Percentiles rank a stretch among this genome's conserved stretches.
Evolutionary conservation across 2,888 invertebrate species (phyloP).

Genomic region (Imbricaverruca yamaguchii): DNA sequence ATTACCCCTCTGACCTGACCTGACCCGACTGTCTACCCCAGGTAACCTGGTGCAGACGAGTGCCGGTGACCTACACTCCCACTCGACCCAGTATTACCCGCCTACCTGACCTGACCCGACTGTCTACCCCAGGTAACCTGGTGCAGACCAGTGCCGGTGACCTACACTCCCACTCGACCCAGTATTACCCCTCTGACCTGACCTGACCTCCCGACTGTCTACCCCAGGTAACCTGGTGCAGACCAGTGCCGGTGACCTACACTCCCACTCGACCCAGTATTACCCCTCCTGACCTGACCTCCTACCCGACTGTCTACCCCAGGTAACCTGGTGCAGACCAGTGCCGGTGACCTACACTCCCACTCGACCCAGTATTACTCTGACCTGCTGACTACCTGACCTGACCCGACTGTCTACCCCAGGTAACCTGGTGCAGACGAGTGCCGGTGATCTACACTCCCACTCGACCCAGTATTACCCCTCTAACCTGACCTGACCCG

Average conservation of each 20-base stretch:
- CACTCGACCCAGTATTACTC: conserved; percentile 37
- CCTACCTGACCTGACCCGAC: background rate
- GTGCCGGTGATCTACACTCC: conserved; percentile 38
- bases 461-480: conserved; percentile 37
- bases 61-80: conserved; percentile 37
- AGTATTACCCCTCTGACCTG: too few species aligned
- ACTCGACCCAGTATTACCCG: conserved; percentile 37
- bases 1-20: too few species aligned
- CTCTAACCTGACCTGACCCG: too few species aligned
- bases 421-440: conserved; percentile 47
- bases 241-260: conserved; percentile 41
- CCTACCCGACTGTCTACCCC: conserved; percentile 25
- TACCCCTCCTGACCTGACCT: too few species aligned
- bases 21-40: conserved; percentile 27
- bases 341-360: conserved; percentile 38
- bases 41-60: conserved; percentile 47
- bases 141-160: conserved; percentile 44
- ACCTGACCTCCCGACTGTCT: background rate
- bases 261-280: conserved; percentile 37
- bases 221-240: conserved; percentile 44
- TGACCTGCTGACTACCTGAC: too few species aligned
- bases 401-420: conserved; percentile 23
- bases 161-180: conserved; percentile 37
- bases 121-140: conserved; percentile 41
- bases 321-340: conserved; percentile 47